Percentiles rank a stretch among this genome's conserved stretches.
Conservation (phyloP, 2,113 vertebrate genomes). For the Delphinus delphis region DNA sequence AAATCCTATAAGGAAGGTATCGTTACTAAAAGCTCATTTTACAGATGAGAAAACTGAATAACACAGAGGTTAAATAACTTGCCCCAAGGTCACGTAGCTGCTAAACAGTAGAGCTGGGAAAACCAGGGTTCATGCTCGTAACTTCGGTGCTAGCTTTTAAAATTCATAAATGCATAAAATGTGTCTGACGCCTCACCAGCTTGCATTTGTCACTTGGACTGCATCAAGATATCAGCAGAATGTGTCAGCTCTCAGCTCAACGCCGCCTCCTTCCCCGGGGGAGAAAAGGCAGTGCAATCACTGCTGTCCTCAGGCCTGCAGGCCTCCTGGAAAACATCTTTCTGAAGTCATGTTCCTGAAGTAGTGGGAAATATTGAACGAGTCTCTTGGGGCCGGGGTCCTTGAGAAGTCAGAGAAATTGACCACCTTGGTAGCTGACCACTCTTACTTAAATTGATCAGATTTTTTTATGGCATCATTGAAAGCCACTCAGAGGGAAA, state of each 20-base stretch:
- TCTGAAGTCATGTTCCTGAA: not conserved
- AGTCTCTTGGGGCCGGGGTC: not conserved
- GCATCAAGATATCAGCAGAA: not conserved
- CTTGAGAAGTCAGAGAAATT: conserved; percentile 54
- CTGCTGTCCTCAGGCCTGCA: not conserved
- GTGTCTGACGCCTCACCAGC: not conserved
- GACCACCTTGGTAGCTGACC: not conserved
- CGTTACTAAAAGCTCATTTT: not conserved
- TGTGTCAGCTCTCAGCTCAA: rapidly evolving
- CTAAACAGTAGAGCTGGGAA: not conserved
- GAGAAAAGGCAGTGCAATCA: not conserved
- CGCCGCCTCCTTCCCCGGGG: rapidly evolving
- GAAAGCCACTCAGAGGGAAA: conserved; percentile 53
- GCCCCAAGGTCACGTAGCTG: not conserved
- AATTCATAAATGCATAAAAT: not conserved
- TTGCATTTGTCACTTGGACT: not conserved
- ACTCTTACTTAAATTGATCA: not conserved
- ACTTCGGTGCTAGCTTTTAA: not conserved
- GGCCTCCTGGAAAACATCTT: not conserved
- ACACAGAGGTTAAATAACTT: not conserved
- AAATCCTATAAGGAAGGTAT: not conserved
- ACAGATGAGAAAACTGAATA: not conserved
- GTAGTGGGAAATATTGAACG: not conserved
- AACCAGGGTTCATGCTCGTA: not conserved
- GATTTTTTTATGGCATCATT: not conserved